Conservation (phyloP, 2,113 vertebrate species). For the Tychaedon coryphoeus region DNA sequence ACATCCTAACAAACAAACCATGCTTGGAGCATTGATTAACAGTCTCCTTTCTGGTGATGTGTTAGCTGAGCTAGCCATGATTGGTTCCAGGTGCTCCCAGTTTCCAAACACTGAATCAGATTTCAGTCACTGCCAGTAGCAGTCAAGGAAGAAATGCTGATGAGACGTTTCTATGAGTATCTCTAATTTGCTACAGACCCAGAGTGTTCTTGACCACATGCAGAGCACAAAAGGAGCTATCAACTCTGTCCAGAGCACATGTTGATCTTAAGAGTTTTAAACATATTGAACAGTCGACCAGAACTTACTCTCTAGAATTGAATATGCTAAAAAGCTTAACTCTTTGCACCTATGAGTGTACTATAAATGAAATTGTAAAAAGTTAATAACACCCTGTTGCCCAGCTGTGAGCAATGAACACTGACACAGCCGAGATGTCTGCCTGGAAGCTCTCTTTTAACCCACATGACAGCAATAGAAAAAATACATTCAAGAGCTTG, state of each 20-base stretch:
- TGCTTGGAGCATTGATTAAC: not conserved
- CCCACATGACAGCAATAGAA: not conserved
- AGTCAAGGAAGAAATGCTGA: not conserved
- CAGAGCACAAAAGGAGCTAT: not conserved
- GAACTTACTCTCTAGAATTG: not conserved
- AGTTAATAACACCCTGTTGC: not conserved
- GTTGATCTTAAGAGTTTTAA: not conserved
- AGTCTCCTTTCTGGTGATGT: not conserved
- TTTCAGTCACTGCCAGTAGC: not conserved
- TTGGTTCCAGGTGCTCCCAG: not conserved
- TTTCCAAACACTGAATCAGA: not conserved
- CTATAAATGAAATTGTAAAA: not conserved
- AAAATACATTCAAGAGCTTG: not conserved
- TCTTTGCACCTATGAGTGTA: not conserved
- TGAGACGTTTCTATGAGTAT: not conserved
- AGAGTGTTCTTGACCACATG: not conserved
- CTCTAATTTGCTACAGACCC: not conserved
- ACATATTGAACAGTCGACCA: not conserved
- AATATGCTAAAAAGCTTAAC: not conserved
- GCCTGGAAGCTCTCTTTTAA: constrained; percentile 12
- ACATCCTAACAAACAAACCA: not conserved
- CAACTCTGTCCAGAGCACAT: not conserved
- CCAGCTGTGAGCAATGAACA: not conserved
- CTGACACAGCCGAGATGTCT: not conserved
- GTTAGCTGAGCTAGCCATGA: not conserved